A percentile compares a stretch with the other conserved stretches of the same genome.
Conservation (phyloP, 92 coral and sea anemone genomes). For the Bergia puertoricense region DNA sequence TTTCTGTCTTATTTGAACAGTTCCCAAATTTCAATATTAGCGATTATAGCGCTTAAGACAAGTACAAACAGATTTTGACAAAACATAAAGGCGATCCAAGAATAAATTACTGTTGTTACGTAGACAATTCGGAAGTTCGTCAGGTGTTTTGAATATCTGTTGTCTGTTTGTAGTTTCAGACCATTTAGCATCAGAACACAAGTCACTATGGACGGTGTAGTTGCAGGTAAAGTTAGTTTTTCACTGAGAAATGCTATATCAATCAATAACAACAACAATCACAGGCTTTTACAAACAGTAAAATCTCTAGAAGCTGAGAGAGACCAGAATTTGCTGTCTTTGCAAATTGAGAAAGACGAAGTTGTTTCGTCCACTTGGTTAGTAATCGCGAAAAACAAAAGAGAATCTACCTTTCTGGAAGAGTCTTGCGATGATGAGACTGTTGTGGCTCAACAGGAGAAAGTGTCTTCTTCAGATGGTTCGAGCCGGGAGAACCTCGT, state of each 20-base stretch:
- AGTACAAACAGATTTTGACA: conserved; percentile 16
- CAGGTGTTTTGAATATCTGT: neutral
- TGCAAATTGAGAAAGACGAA: conserved; percentile 71
- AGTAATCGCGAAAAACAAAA: conserved; percentile 35
- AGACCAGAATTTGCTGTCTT: conserved; percentile 65
- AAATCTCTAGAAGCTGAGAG: conserved; percentile 74
- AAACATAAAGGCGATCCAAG: neutral
- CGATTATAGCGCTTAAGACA: conserved; percentile 14
- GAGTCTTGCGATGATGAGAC: conserved; percentile 1
- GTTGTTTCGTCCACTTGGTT: conserved; percentile 44
- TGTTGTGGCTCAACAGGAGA: neutral
- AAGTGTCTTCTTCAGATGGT: neutral
- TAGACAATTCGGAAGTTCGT: neutral
- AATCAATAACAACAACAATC: conserved; percentile 55
- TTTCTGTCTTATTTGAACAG: conserved; percentile 20
- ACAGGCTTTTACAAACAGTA: conserved; percentile 59
- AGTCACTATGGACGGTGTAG: conserved; percentile 57
- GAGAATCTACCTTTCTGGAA: conserved; percentile 17
- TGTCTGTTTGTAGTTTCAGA: neutral
- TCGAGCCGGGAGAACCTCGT: neutral
- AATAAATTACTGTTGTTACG: conserved; percentile 27
- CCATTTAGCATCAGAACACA: neutral
- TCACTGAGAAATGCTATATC: conserved; percentile 69
- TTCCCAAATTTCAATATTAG: conserved; percentile 6
- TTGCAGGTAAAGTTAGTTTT: conserved; percentile 57